These are phyloP conservation scores for Eupithecia abbreviata DNA, from an alignment of 2,888 invertebrate species.

Conservation along the genomic window DNA sequence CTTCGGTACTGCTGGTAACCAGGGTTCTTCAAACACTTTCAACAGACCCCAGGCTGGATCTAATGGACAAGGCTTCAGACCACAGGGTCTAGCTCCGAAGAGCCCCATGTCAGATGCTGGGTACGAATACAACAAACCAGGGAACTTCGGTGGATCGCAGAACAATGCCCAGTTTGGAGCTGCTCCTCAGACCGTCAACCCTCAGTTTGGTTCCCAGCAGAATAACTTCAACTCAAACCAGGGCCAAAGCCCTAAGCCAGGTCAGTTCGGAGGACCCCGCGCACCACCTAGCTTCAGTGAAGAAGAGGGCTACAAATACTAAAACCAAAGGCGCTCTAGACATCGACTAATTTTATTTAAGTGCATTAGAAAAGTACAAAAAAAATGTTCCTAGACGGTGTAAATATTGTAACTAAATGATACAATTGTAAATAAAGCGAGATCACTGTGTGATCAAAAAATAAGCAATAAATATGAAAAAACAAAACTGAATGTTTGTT, in stretches of 20 bases:
- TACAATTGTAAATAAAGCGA: conserved; percentile 54
- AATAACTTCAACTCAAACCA: conserved; percentile 40
- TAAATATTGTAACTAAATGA: conserved; percentile 51
- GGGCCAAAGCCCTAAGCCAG: conserved; percentile 36
- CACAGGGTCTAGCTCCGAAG: conserved; percentile 26
- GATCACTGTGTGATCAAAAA: conserved; percentile 65
- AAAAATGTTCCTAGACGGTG: conserved; percentile 48
- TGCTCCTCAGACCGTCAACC: conserved; percentile 36
- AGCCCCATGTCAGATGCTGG: conserved; percentile 38
- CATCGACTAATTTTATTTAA: conserved; percentile 46
- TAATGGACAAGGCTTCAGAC: conserved; percentile 36
- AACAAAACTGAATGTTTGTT: conserved; percentile 9
- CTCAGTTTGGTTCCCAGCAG: conserved; percentile 35
- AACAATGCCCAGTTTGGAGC: conserved; percentile 16
- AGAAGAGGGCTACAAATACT: conserved; percentile 78
- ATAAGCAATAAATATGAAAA: conserved; percentile 48
- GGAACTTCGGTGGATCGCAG: conserved; percentile 22
- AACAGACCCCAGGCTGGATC: conserved; percentile 40
- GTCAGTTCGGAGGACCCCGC: conserved; percentile 68
- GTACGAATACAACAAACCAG: conserved; percentile 46
- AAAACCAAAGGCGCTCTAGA: conserved; percentile 60
- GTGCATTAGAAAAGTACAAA: conserved; percentile 56
- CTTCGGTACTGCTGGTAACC: conserved; percentile 19
- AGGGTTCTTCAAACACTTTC: conserved; percentile 34
- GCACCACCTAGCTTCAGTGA: conserved; percentile 76